These are phyloP conservation scores for Lepidotrigona ventralis DNA, from an alignment of 1,140 invertebrate species.

Conservation along the genomic window DNA sequence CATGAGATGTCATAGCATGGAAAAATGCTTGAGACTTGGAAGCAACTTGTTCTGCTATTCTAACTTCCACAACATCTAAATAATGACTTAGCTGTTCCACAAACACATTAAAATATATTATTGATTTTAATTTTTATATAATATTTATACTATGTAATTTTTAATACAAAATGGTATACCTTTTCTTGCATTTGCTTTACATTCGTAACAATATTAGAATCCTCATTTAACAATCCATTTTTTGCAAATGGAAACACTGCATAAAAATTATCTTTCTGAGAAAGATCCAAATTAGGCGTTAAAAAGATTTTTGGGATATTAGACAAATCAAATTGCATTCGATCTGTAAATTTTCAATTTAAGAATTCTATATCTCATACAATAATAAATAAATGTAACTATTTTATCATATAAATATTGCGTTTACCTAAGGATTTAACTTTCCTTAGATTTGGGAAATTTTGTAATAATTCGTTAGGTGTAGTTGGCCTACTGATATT, in stretches of 20 bases:
- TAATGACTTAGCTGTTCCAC: constrained; percentile 91
- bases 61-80: constrained; percentile 96
- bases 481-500: constrained; percentile 71
- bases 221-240: constrained; percentile 71
- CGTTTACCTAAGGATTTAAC: constrained; percentile 75
- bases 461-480: constrained; percentile 77
- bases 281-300: constrained; percentile 89
- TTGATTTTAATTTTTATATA: not conserved
- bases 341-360: constrained; percentile 70
- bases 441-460: constrained; percentile 79
- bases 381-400: constrained; percentile 4
- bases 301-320: constrained; percentile 94
- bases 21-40: constrained; percentile 98
- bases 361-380: constrained; percentile 1
- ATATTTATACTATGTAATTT: not conserved
- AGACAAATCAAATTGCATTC: constrained; percentile 81
- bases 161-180: constrained; percentile 70
- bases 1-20: constrained; percentile 97
- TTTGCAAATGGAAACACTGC: constrained; percentile 88
- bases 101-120: constrained; percentile 28
- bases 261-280: constrained; percentile 90
- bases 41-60: constrained; percentile 97
- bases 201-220: constrained; percentile 68
- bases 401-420: not conserved
- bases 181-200: constrained; percentile 84